These are phyloP conservation scores for Urophycis tenuis DNA, from an alignment of 2,797 vertebrate species.

Conservation along the genomic window DNA sequence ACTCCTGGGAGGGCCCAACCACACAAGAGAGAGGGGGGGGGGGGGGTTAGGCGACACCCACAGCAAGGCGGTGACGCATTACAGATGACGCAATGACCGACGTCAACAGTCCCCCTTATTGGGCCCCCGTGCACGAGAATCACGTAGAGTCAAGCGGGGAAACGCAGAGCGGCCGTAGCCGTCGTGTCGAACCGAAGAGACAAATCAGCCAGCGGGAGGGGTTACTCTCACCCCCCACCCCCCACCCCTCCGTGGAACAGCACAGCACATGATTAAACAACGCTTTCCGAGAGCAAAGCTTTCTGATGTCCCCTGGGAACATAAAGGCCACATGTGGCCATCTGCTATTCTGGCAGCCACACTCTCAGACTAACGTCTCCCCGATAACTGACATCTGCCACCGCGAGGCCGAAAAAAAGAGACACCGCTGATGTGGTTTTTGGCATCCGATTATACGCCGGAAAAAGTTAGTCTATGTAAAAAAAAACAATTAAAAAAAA, in stretches of 20 bases:
- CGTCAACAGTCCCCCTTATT: background rate
- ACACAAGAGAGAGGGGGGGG: background rate
- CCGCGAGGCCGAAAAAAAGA: background rate
- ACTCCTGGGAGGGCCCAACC: slow-evolving; percentile 72
- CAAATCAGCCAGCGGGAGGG: slow-evolving; percentile 9
- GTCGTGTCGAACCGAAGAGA: slow-evolving; percentile 16
- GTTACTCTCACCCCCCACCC: slow-evolving; percentile 11
- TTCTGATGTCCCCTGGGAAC: slow-evolving; percentile 21
- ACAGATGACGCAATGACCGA: background rate
- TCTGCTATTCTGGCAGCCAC: slow-evolving; percentile 20
- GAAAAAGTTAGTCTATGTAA: background rate
- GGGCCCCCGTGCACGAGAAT: no score
- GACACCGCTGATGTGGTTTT: background rate
- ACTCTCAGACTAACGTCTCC: slow-evolving; percentile 9
- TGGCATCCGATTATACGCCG: background rate
- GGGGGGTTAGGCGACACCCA: background rate
- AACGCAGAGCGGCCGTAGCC: slow-evolving; percentile 24
- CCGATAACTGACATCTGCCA: slow-evolving; percentile 29
- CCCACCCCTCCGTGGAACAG: slow-evolving; percentile 4
- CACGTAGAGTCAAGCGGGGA: no score
- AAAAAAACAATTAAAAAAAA: background rate
- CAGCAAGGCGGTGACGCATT: background rate
- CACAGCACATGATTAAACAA: slow-evolving; percentile 11
- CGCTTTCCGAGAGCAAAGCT: slow-evolving; percentile 19
- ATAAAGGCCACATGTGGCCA: slow-evolving; percentile 15